Evolutionary conservation across 2,113 vertebrate genomes (phyloP).

Genomic region (Quiscalus mexicanus): DNA sequence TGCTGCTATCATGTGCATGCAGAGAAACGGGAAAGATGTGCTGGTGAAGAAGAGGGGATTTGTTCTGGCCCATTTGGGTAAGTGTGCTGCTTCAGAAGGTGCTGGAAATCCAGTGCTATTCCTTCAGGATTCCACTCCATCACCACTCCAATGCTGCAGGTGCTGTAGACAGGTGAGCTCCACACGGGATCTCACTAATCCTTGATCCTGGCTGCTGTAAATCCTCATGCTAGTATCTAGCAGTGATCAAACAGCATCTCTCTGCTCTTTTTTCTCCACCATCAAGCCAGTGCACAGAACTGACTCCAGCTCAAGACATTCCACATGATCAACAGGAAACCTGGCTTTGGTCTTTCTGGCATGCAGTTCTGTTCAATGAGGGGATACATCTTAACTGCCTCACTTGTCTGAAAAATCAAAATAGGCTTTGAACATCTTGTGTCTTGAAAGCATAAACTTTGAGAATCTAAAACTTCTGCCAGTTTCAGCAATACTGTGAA

Average conservation of each 20-base stretch:
- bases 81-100: not conserved
- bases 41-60: not conserved
- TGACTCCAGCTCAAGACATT: not conserved
- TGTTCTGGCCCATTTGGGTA: not conserved
- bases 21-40: not conserved
- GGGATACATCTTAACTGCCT: not conserved
- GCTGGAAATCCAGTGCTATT: not conserved
- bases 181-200: fast-evolving
- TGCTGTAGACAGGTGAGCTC: not conserved
- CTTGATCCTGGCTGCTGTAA: not conserved
- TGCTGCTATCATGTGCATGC: not conserved
- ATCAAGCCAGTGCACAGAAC: not conserved
- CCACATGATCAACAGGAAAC: not conserved
- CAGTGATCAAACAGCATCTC: not conserved
- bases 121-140: not conserved
- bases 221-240: not conserved
- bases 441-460: not conserved
- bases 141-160: fast-evolving
- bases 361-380: not conserved
- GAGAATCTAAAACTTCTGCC: not conserved
- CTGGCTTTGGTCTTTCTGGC: not conserved
- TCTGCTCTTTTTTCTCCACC: not conserved
- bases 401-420: not conserved
- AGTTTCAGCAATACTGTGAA: conserved; percentile 45
- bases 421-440: not conserved